Conservation (phyloP, 64 coral and sea anemone species). For the Pocillopora damicornis region DNA sequence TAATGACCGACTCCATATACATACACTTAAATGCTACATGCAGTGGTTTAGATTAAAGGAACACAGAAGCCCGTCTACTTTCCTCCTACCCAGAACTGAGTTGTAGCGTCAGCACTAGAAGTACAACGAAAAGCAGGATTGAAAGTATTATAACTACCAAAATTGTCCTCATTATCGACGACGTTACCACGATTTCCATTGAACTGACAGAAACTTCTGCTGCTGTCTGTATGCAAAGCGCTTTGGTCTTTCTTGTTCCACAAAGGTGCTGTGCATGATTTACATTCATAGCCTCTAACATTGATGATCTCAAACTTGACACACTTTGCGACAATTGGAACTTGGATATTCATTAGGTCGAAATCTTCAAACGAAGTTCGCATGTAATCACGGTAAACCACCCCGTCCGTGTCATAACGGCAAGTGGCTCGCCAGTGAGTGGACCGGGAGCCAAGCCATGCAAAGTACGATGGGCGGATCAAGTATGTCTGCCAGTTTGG, state of each 20-base stretch:
- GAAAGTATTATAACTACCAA: neutral
- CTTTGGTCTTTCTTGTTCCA: neutral
- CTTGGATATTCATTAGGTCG: constrained; percentile 1
- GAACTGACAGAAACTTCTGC: neutral
- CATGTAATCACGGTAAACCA: constrained; percentile 34
- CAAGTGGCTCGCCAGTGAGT: constrained; percentile 51
- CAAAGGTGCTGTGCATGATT: neutral
- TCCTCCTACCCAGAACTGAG: constrained; percentile 38
- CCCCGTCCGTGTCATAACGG: constrained; percentile 24
- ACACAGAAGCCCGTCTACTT: neutral
- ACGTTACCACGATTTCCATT: neutral
- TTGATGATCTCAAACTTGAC: constrained; percentile 20
- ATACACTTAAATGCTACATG: too few relatives aligned
- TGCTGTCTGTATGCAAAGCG: constrained; percentile 1
- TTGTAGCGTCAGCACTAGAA: neutral
- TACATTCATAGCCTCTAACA: constrained; percentile 28
- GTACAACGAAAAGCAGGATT: constrained; percentile 27
- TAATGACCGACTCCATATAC: too few relatives aligned
- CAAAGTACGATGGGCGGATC: neutral
- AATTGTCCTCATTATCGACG: neutral
- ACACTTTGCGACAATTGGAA: neutral
- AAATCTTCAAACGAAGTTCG: constrained; percentile 15
- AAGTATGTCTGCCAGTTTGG: constrained; percentile 6
- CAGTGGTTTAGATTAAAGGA: too few relatives aligned
- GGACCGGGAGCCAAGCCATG: neutral